These are phyloP conservation scores for Hippoglossus stenolepis DNA, from an alignment of 2,113 vertebrate species.

Conservation along the genomic window DNA sequence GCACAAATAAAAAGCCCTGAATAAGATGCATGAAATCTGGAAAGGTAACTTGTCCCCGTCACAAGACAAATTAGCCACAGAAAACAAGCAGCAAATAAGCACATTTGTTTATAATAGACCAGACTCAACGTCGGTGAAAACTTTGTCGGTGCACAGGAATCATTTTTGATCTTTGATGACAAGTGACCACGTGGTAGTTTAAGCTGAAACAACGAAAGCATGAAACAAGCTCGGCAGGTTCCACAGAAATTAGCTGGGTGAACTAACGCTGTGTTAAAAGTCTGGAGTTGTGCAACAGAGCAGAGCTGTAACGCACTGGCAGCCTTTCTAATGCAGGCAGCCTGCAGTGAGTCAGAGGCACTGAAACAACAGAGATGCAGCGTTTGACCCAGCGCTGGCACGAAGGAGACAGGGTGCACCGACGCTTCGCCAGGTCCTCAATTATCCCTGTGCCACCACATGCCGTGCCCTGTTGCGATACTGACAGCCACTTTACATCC, in stretches of 20 bases:
- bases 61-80: too few species aligned
- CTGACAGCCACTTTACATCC: constrained; percentile 38
- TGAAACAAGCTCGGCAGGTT: background rate
- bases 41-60: background rate
- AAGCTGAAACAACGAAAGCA: constrained; percentile 5
- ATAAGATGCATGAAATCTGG: background rate
- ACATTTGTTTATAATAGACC: background rate
- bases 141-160: background rate
- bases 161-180: background rate
- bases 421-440: constrained; percentile 42
- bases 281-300: background rate
- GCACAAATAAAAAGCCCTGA: background rate
- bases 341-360: constrained; percentile 10
- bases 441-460: constrained; percentile 12
- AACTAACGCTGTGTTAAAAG: background rate
- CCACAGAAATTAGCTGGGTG: background rate
- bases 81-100: background rate
- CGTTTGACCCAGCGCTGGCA: constrained; percentile 8
- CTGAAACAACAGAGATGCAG: background rate
- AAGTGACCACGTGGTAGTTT: background rate
- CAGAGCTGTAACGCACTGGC: background rate
- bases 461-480: constrained; percentile 5
- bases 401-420: background rate
- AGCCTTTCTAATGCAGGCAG: background rate
- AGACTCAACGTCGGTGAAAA: too few species aligned